phyloP scores from a whole-genome alignment of 2,113 vertebrate species.

The Sander lucioperca region DNA sequence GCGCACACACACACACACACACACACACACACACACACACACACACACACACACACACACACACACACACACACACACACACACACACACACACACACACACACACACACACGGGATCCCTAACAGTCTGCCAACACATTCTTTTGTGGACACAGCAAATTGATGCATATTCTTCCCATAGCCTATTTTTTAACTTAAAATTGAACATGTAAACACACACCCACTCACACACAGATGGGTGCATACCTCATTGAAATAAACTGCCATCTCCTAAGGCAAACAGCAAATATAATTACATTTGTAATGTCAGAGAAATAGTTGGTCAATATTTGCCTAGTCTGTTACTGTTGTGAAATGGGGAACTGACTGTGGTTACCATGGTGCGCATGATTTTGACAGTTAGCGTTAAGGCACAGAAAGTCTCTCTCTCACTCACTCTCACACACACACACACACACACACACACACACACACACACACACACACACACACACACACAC shows the following conservation, averaged over 20 bases:
- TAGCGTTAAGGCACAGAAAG: constrained; percentile 60
- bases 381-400: constrained; percentile 72
- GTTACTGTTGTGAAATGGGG: constrained; percentile 82
- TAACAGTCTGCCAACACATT: constrained; percentile 34
- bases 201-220: constrained; percentile 22
- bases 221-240: constrained; percentile 8
- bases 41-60: constrained; percentile 2
- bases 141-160: constrained; percentile 73
- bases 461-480: too few relatives aligned
- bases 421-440: too few relatives aligned
- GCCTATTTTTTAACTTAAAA: constrained; percentile 32
- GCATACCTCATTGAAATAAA: constrained; percentile 72
- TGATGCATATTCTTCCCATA: constrained; percentile 53
- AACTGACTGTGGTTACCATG: constrained; percentile 72
- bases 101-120: constrained; percentile 13
- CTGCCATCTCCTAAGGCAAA: constrained; percentile 77
- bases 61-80: not conserved
- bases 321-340: constrained; percentile 83
- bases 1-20: constrained; percentile 6
- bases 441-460: too few relatives aligned
- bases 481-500: too few relatives aligned
- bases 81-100: constrained; percentile 6
- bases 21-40: constrained; percentile 6
- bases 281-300: constrained; percentile 80
- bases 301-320: constrained; percentile 79